Conservation (phyloP, 1,140 invertebrate genomes). For the Eurosta solidaginis region DNA sequence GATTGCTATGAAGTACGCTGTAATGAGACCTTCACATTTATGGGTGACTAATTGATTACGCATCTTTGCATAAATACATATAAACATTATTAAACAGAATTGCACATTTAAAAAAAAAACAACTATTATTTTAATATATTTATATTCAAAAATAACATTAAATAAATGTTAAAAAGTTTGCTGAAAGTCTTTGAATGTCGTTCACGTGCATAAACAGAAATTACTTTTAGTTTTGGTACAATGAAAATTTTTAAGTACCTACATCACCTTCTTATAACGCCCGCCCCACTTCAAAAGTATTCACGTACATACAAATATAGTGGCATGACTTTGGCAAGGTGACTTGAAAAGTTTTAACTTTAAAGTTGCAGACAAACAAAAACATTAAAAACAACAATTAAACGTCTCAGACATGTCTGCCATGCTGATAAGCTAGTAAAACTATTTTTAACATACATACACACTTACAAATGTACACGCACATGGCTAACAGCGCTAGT, state of each 20-base stretch:
- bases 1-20: slow-evolving; percentile 57
- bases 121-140: background rate
- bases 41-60: slow-evolving; percentile 4
- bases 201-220: background rate
- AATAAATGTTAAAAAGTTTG: background rate
- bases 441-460: background rate
- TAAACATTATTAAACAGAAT: background rate
- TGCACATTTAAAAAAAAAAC: background rate
- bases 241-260: background rate
- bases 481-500: background rate
- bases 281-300: no score
- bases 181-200: background rate
- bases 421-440: background rate
- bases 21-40: slow-evolving; percentile 56
- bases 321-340: background rate
- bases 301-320: background rate
- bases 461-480: background rate
- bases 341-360: slow-evolving; percentile 15
- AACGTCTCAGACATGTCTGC: slow-evolving; percentile 25
- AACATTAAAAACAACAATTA: slow-evolving; percentile 19
- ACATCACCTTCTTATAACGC: no score
- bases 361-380: slow-evolving; percentile 25
- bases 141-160: background rate
- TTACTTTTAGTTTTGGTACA: background rate
- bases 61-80: background rate